Conservation (phyloP, 2,113 vertebrate species). For the Athene noctua region DNA sequence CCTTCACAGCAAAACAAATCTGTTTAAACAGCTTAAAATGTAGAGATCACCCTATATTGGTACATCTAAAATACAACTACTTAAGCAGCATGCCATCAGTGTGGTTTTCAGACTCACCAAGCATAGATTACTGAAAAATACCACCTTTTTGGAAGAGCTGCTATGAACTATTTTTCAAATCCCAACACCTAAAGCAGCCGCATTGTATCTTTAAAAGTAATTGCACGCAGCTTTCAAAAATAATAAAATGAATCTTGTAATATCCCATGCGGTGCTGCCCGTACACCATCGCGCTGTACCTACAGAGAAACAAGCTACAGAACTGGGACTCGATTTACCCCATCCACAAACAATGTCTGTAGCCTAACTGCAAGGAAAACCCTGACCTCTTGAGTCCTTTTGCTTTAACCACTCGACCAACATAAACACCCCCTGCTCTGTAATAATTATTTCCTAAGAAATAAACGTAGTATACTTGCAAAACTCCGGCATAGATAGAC, state of each 20-base stretch:
- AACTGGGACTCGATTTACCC: not conserved
- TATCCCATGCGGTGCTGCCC: not conserved
- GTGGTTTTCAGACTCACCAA: not conserved
- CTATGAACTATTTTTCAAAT: not conserved
- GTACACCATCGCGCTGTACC: not conserved
- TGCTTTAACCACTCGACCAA: not conserved
- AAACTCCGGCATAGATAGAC: not conserved
- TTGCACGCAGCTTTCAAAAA: not conserved
- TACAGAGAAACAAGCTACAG: not conserved
- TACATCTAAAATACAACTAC: not conserved
- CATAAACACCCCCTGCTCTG: not conserved
- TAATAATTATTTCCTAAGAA: slow-evolving; percentile 22
- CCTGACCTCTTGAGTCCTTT: not conserved
- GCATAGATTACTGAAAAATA: not conserved
- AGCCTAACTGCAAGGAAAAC: not conserved
- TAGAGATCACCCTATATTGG: not conserved
- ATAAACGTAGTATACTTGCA: not conserved
- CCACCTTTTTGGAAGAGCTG: not conserved
- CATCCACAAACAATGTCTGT: not conserved
- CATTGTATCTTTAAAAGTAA: not conserved
- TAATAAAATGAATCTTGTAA: not conserved
- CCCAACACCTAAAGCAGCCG: not conserved
- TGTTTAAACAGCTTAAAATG: not conserved
- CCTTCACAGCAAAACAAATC: not conserved
- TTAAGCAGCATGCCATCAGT: not conserved